A percentile compares a stretch with the other conserved stretches of the same genome.
These are phyloP conservation scores for Hirtodrosophila confusa DNA, from an alignment of 2,888 invertebrate genomes.

Conservation along the genomic window DNA sequence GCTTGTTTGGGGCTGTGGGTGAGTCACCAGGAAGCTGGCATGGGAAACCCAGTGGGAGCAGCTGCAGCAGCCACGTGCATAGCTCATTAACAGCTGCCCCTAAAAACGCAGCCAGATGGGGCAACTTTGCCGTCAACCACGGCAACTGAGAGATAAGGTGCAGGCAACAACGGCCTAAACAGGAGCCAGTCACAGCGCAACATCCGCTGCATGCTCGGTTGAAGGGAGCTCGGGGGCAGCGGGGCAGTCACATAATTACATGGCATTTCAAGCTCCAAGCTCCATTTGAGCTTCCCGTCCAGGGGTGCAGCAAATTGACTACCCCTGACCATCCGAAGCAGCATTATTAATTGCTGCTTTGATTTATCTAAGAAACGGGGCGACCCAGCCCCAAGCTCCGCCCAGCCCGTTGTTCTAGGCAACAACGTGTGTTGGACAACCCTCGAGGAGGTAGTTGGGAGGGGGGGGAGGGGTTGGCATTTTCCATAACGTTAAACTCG, in stretches of 20 bases:
- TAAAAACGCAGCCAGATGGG: slow-evolving; percentile 19
- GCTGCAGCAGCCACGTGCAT: slow-evolving; percentile 27
- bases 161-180: not conserved
- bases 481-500: slow-evolving; percentile 64
- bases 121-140: slow-evolving; percentile 4
- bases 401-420: not conserved
- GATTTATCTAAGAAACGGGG: slow-evolving; percentile 71
- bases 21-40: slow-evolving; percentile 16
- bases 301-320: slow-evolving; percentile 54
- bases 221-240: not conserved
- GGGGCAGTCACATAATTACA: slow-evolving; percentile 58
- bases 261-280: slow-evolving; percentile 57
- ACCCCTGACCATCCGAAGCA: slow-evolving; percentile 35
- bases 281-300: slow-evolving; percentile 70
- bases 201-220: slow-evolving; percentile 46
- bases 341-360: slow-evolving; percentile 75
- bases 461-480: slow-evolving; percentile 22
- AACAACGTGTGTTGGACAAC: slow-evolving; percentile 28
- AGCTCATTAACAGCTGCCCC: slow-evolving; percentile 52
- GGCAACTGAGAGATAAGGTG: slow-evolving; percentile 13
- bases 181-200: slow-evolving; percentile 6
- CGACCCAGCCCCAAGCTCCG: slow-evolving; percentile 1
- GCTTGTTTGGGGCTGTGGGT: slow-evolving; percentile 33
- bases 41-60: slow-evolving; percentile 15
- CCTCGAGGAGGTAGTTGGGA: slow-evolving; percentile 23